Percentiles rank a stretch among this genome's conserved stretches.
Evolutionary conservation across 2,113 vertebrate species (phyloP).

Genomic region (Pangasianodon gigas): DNA sequence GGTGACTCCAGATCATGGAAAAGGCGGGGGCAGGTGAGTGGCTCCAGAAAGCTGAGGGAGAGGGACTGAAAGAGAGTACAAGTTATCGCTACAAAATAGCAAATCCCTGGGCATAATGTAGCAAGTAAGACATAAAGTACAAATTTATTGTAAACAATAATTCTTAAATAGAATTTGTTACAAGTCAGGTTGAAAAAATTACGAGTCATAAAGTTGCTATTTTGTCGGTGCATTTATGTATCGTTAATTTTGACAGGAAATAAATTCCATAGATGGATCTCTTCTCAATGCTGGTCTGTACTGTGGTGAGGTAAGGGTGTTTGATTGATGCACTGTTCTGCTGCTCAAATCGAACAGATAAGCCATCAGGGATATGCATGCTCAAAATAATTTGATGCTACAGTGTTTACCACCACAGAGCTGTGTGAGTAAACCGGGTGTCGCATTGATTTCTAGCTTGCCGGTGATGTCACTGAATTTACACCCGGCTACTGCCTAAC

Average conservation of each 20-base stretch:
- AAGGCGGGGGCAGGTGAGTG: not conserved
- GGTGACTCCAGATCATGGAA: not conserved
- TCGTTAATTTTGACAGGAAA: not conserved
- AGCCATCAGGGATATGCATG: slow-evolving; percentile 17
- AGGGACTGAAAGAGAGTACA: not conserved
- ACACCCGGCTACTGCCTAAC: slow-evolving; percentile 37
- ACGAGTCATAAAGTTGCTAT: not conserved
- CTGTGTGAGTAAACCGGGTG: slow-evolving; percentile 41
- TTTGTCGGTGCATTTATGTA: not conserved
- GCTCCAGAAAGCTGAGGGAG: not conserved
- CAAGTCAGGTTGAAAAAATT: not conserved
- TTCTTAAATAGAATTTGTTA: not conserved
- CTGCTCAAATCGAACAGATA: slow-evolving; percentile 15
- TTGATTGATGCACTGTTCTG: slow-evolving; percentile 32
- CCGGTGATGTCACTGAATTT: slow-evolving; percentile 57
- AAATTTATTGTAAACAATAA: not conserved
- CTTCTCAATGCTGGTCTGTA: not conserved
- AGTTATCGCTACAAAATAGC: too few relatives aligned
- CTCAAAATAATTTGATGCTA: slow-evolving; percentile 18
- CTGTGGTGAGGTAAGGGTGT: not conserved
- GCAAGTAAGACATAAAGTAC: not conserved
- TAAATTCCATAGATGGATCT: not conserved
- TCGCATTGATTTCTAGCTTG: slow-evolving; percentile 44
- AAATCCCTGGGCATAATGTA: not conserved
- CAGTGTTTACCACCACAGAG: slow-evolving; percentile 9